Evolutionary conservation across 2,113 vertebrate genomes (phyloP), one percentile per base, ranked within the genome.

Genomic region (Oceanodroma tethys): DNA sequence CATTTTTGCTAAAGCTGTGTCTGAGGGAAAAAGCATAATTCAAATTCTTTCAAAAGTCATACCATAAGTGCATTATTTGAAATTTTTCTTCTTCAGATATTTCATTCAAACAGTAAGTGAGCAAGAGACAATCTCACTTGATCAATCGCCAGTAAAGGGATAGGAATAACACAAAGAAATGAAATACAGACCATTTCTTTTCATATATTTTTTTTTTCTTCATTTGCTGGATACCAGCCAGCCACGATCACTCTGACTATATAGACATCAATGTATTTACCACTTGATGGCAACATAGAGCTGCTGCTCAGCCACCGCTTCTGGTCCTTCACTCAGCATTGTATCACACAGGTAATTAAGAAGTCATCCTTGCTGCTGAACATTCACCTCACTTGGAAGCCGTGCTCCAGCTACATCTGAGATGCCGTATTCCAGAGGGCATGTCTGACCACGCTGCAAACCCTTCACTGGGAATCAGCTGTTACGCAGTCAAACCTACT

Each of bases 211-310:
- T 15, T 43, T 15, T 26, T 67, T 53, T 5, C 9, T 14, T 59
- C 59, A 70, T 68, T 48, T 42, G 16, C 56, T 17, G 43, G 43
- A 7, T 87, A 30, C 12, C 56, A 62, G 42, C n/a, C 60, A 93
- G 52, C 38, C 52, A 14, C 2, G 42, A n/a, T 38, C 66, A 15
- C n/a, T 29, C 45, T 22, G 48, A 20, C 66, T 43, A 30, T 9
- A 27, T 1, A 29, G 34, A 14, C 13, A 50, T 1, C 58, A 52
- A 5, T 2, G 25, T 2, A 17, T 73, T 86, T 82, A 26, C 95
- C 93, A 59, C 91, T 78, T 90, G 93, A 88, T 86, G 94, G 94
- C 94, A 88, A 95, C 86, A 63, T 38, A 55, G 92, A 45, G 70
- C 89, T 85, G 68, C 81, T 78, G n/a, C 84, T 86, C 30, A 67